Conservation (phyloP, 30 jellyfish, hydroid and myxozoan species). For the Nemopilema nomurai region DNA sequence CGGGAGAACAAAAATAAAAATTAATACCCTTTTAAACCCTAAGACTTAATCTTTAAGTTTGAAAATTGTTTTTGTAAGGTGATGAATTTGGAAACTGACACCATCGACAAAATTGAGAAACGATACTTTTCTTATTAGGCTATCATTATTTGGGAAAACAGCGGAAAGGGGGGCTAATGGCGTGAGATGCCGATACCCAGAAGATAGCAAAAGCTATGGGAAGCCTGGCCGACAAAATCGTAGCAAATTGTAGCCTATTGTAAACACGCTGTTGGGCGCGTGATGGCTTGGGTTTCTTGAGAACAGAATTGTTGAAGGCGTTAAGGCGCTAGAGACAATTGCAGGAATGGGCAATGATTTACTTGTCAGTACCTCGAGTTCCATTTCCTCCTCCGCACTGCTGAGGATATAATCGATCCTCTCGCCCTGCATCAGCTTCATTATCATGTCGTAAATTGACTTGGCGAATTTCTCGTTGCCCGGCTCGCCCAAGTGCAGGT, state of each 20-base stretch:
- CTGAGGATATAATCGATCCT: slow-evolving; percentile 58
- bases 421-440: slow-evolving; percentile 78
- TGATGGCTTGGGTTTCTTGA: background rate
- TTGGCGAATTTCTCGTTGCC: slow-evolving; percentile 89
- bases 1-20: slow-evolving; percentile 40
- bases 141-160: too few species aligned
- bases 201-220: too few species aligned
- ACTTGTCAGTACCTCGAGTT: slow-evolving; percentile 47
- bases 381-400: slow-evolving; percentile 85
- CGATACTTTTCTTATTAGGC: too few species aligned
- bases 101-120: too few species aligned
- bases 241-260: too few species aligned
- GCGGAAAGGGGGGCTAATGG: too few species aligned
- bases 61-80: background rate
- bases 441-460: slow-evolving; percentile 70
- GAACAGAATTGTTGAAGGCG: background rate
- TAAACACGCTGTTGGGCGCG: too few species aligned
- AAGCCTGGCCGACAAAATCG: too few species aligned
- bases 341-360: background rate
- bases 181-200: too few species aligned
- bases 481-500: slow-evolving; percentile 81
- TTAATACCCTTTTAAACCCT: background rate
- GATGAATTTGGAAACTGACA: too few species aligned
- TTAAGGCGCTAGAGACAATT: background rate
- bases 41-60: background rate